Conservation (phyloP, 2,797 vertebrate species). For the Eupleurogrammus muticus region DNA sequence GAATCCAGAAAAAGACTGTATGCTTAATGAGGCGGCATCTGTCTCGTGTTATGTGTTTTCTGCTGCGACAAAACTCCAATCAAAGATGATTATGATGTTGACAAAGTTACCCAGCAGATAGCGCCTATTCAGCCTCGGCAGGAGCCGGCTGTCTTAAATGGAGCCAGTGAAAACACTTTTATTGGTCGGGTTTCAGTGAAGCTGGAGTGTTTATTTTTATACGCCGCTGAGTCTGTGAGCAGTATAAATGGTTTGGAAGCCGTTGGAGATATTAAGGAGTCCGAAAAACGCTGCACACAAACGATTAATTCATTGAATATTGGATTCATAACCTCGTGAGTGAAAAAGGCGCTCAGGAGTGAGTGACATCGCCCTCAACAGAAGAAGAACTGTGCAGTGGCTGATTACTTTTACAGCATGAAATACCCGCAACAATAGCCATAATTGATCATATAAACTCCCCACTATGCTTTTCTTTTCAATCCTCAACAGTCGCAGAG, state of each 20-base stretch:
- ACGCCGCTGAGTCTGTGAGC: neutral
- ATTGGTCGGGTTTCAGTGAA: constrained; percentile 18
- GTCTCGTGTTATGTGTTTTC: constrained; percentile 60
- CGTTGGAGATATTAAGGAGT: constrained; percentile 30
- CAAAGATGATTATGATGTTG: constrained; percentile 82
- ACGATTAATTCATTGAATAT: constrained; percentile 19
- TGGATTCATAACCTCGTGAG: constrained; percentile 1
- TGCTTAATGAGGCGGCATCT: constrained; percentile 77
- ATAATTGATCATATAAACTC: neutral
- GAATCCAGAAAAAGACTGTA: constrained; percentile 55
- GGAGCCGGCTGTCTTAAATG: constrained; percentile 59
- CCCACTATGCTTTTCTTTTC: too few species aligned
- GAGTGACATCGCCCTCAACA: neutral
- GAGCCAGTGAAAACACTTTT: constrained; percentile 43
- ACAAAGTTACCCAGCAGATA: constrained; percentile 75
- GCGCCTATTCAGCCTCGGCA: constrained; percentile 65
- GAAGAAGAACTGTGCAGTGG: neutral
- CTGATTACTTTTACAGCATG: neutral
- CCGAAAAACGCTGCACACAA: constrained; percentile 9
- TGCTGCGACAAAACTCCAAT: constrained; percentile 69
- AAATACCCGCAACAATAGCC: neutral
- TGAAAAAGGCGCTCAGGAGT: neutral
- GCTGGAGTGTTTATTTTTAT: neutral
- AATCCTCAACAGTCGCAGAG: too few species aligned
- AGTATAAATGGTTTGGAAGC: constrained; percentile 10